Conservation (phyloP, 2,888 invertebrate species). For the Drosophila sordidula region DNA sequence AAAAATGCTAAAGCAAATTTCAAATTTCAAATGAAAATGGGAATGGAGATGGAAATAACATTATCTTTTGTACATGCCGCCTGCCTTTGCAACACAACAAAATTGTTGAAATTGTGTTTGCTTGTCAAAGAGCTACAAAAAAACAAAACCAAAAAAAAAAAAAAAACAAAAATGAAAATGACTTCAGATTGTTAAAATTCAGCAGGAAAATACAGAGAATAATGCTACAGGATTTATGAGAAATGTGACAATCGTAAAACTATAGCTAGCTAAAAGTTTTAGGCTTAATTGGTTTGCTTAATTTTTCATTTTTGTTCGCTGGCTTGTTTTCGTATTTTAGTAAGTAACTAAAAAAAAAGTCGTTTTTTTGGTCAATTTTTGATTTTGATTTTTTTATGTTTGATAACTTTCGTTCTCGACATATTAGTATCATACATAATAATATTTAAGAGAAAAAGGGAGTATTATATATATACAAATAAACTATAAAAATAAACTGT, state of each 20-base stretch:
- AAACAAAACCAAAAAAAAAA: background rate
- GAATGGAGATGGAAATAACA: conserved; percentile 30
- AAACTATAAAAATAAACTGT: background rate
- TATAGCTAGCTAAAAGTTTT: background rate
- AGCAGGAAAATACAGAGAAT: background rate
- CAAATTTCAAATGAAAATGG: conserved; percentile 34
- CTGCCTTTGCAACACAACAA: conserved; percentile 6
- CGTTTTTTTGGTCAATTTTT: too few relatives aligned
- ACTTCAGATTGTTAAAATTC: conserved; percentile 10
- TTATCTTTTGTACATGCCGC: conserved; percentile 26
- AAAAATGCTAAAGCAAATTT: conserved; percentile 20
- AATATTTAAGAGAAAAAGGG: too few relatives aligned
- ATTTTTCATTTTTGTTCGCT: background rate
- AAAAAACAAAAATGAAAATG: background rate
- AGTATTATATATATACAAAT: too few relatives aligned
- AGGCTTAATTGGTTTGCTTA: background rate
- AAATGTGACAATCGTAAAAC: background rate
- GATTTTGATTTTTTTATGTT: too few relatives aligned
- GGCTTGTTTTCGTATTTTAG: too few relatives aligned
- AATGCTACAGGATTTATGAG: background rate
- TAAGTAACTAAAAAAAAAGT: too few relatives aligned
- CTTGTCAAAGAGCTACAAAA: conserved; percentile 19
- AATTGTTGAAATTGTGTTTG: conserved; percentile 29
- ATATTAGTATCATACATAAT: too few relatives aligned
- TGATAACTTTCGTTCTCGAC: too few relatives aligned